Base-by-base conservation (phyloP, 2,797 vertebrate species). In the Chrysocyon brachyurus region DNA sequence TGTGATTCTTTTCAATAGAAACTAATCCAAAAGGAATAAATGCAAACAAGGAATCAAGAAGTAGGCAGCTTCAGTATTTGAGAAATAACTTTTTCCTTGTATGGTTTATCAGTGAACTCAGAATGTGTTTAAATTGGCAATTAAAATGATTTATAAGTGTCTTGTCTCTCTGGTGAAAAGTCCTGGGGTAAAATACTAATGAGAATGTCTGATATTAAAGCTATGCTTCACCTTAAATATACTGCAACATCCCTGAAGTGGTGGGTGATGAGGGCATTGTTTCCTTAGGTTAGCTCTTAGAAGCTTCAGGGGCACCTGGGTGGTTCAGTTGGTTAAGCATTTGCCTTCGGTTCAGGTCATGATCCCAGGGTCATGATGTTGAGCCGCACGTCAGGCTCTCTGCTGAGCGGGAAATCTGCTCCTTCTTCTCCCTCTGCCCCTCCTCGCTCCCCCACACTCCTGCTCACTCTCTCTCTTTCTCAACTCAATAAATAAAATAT, bases 51-150 rank as follows among this genome's bases (percentile, higher is more conserved):
- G 22, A 73, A 77, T 28, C n/a, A 46, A 84, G 91, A 96, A 84
- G 59, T 61, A 83, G 24, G 66, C 36, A 68, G 9, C 3, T 66
- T 93, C 46, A 33, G 19, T 96, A 77, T 64, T 81, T 90, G 46
- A 85, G 95, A 95, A 93, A 59, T 49, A 90, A 61, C 2, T 89
- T 79, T 85, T 91, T 49, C 93, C 84, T 96, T 36, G 21, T 84
- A 16, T 83, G 28, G 10, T 85, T 83, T 68, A 72, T n/a, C 82
- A 81, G 21, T 87, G 16, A 82, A n/a, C 6, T 94, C 77, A 82
- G 79, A 94, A 92, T 46, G 14, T 15, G 61, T 36, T 73, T 88
- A 81, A 46, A 64, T 11, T 82, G 26, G 46, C 84, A 56, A 91
- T 66, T 84, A 79, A 84, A 96, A 78, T 84, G 17, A 83, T 54